Conservation (phyloP, 2,888 invertebrate species). For the Ramazzottius varieornatus region DNA sequence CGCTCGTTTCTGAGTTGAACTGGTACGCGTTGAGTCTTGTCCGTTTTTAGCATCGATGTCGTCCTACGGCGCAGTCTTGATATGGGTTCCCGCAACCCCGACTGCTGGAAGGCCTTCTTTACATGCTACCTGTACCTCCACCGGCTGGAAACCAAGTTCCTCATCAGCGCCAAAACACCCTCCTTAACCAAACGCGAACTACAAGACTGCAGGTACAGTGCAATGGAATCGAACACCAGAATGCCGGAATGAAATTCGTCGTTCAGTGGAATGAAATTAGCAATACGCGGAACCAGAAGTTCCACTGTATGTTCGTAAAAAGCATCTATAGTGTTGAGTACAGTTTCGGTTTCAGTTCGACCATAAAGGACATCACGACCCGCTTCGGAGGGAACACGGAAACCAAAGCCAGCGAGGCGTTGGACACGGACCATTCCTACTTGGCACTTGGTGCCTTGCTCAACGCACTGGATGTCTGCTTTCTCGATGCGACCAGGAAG, state of each 20-base stretch:
- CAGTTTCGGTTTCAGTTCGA: too few species aligned
- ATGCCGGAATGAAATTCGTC: too few species aligned
- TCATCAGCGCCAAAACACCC: background rate
- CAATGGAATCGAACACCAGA: too few species aligned
- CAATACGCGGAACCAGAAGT: too few species aligned
- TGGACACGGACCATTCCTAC: background rate
- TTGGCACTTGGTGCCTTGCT: background rate
- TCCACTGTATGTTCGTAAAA: too few species aligned
- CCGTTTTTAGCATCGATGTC: conserved; percentile 1
- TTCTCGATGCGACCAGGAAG: background rate
- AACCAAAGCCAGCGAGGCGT: background rate
- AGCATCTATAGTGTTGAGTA: too few species aligned
- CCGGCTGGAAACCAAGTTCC: background rate
- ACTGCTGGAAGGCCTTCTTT: conserved; percentile 1
- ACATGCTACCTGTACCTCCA: background rate
- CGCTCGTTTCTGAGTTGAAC: too few species aligned
- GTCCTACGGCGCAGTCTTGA: background rate
- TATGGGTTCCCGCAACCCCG: background rate
- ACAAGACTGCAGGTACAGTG: background rate
- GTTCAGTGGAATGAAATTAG: too few species aligned
- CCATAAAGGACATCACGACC: background rate
- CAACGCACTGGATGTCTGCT: background rate
- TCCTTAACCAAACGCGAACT: background rate
- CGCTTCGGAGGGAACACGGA: background rate
- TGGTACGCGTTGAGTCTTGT: too few species aligned